Percentiles rank a stretch among this genome's conserved stretches.
Conservation (phyloP, 2,888 invertebrate genomes). For the Drosophila fulvimacula region DNA sequence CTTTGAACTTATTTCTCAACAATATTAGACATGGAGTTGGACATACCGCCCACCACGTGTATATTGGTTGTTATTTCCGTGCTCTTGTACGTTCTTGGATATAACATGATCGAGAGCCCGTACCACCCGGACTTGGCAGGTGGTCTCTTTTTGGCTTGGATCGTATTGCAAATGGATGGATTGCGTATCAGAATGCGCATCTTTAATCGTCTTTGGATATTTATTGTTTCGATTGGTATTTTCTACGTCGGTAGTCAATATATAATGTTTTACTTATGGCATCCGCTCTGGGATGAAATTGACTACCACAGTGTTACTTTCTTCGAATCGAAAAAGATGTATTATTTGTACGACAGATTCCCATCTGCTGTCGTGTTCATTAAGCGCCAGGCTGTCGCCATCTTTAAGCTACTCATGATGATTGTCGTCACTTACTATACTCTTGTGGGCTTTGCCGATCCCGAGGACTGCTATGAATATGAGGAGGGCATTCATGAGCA, state of each 20-base stretch:
- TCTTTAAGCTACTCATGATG: background rate
- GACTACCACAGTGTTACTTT: fast-evolving
- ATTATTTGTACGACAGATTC: background rate
- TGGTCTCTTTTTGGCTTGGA: background rate
- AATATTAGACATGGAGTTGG: background rate
- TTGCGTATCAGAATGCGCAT: background rate
- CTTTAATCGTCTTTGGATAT: background rate
- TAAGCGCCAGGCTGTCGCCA: background rate
- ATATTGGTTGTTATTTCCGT: background rate
- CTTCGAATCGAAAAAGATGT: background rate
- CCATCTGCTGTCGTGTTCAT: background rate
- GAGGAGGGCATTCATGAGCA: background rate
- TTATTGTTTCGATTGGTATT: fast-evolving
- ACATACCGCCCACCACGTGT: background rate
- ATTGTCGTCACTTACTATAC: background rate
- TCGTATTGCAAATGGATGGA: background rate
- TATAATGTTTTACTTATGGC: background rate
- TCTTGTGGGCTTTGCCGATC: fast-evolving
- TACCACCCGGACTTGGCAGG: background rate
- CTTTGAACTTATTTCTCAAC: too few species aligned
- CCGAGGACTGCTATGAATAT: fast-evolving
- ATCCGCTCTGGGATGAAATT: background rate
- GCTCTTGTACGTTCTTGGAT: background rate
- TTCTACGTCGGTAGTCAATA: background rate
- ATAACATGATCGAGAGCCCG: fast-evolving